Conservation (phyloP, 2,113 vertebrate genomes). For the Mungos mungo region DNA sequence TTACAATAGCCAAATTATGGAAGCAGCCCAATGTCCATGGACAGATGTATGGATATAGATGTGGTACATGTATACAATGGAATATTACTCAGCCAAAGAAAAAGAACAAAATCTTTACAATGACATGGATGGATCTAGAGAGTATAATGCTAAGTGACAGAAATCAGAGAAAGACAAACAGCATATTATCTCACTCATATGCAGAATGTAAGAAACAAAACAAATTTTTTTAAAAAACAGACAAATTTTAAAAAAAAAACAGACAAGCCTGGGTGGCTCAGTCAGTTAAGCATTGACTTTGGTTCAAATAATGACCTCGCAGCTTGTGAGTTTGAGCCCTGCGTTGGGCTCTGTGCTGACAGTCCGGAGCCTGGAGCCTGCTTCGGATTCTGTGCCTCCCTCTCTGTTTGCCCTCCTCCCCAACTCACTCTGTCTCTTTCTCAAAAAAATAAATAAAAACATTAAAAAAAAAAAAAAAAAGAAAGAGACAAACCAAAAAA, state of each 20-base stretch:
- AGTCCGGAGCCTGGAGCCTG: too few relatives aligned
- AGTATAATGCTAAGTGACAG: not conserved
- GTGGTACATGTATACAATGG: not conserved
- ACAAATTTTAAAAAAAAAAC: not conserved
- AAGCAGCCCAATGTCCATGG: not conserved
- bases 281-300: too few relatives aligned
- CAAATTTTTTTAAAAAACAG: not conserved
- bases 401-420: too few relatives aligned
- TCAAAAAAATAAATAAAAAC: too few relatives aligned
- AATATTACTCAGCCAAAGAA: not conserved
- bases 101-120: not conserved
- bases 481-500: too few relatives aligned
- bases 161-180: not conserved
- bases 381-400: too few relatives aligned
- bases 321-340: too few relatives aligned
- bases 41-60: not conserved
- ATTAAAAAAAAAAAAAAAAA: too few relatives aligned
- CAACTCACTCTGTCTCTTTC: too few relatives aligned
- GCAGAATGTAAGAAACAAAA: not conserved
- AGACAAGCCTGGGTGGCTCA: too few relatives aligned
- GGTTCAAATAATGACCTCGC: too few relatives aligned
- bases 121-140: not conserved
- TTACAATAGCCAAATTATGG: not conserved
- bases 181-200: not conserved
- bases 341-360: too few relatives aligned